Base-by-base conservation (phyloP, 2,888 invertebrate genomes). In the Augochlorella aurata region DNA sequence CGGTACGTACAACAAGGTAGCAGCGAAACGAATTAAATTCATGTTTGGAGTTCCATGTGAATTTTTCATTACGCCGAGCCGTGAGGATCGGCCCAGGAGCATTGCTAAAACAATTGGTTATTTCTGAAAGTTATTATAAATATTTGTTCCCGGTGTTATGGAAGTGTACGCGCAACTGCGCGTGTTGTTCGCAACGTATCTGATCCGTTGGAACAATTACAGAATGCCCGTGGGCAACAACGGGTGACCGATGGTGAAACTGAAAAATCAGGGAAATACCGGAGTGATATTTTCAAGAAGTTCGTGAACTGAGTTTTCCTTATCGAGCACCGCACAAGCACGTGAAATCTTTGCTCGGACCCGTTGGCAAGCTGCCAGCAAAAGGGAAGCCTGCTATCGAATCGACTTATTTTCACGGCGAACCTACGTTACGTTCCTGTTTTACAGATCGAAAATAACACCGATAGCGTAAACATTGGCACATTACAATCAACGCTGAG, bases 401-500 rank as follows among this genome's bases (percentile, higher is more conserved):
- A 71, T 80, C 80, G 88, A 82, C 87, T 84, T 87, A 81, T 85
- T 85, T 87, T 79, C 88, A 73, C 78, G 81, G 67, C 81, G 75
- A 68, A 77, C 80, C 82, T 79, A 65, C 82, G 70, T 78, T 82
- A 81, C 82, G 86, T 77, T 61, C 81, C 79, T 71, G 82, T 77
- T 86, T 82, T 74, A 78, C 86, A 61, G 74, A 74, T 79, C 88
- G 80, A 84, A 87, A 87, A 87, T 87, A 87, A 88, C 87, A 78
- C 69, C 66, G 54, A 49, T 73, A 75, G 74, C 79, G 82, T 87
- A 87, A 87, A 88, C 86, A 87, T 88, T 79, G 82, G 78, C 79
- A 84, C 88, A 83, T 84, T 84, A 88, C 83, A 87, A 87, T 88
- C 84, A 79, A 82, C 67, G 82, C 58, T 73, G 47, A 80, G 54